Conservation (phyloP, 2,113 vertebrate species). For the Callaeas wilsoni region DNA sequence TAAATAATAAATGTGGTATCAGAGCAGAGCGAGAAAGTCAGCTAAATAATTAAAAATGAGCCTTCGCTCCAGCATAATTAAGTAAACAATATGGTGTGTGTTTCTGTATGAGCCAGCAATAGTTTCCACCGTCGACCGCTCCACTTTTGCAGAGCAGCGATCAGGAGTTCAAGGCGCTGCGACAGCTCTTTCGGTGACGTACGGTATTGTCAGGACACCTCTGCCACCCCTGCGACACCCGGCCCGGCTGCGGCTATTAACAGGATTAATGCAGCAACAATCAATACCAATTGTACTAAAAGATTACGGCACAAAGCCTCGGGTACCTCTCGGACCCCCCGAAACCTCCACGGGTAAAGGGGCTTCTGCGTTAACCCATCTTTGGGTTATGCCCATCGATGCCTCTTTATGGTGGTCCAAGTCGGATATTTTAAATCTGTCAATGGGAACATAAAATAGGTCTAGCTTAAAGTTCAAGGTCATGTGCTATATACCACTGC, state of each 20-base stretch:
- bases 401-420: not conserved
- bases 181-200: slow-evolving; percentile 17
- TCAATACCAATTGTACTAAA: not conserved
- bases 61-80: not conserved
- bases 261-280: slow-evolving; percentile 8
- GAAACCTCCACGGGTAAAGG: not conserved
- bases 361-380: not conserved
- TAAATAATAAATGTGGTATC: slow-evolving; percentile 36
- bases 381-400: not conserved
- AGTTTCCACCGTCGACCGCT: not conserved
- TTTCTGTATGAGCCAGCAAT: not conserved
- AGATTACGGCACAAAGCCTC: not conserved
- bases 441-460: not conserved
- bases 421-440: not conserved
- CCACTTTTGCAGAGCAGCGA: not conserved
- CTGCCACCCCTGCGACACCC: not conserved
- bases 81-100: slow-evolving; percentile 40
- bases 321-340: not conserved
- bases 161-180: not conserved
- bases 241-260: slow-evolving; percentile 1
- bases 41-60: slow-evolving; percentile 59
- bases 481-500: not conserved
- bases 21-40: slow-evolving; percentile 22
- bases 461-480: slow-evolving; percentile 38
- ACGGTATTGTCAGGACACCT: slow-evolving; percentile 10